A percentile compares a stretch with the other conserved stretches of the same genome.
Conservation (phyloP, 2,113 vertebrate species). For the Poeciliopsis turrubarensis region DNA sequence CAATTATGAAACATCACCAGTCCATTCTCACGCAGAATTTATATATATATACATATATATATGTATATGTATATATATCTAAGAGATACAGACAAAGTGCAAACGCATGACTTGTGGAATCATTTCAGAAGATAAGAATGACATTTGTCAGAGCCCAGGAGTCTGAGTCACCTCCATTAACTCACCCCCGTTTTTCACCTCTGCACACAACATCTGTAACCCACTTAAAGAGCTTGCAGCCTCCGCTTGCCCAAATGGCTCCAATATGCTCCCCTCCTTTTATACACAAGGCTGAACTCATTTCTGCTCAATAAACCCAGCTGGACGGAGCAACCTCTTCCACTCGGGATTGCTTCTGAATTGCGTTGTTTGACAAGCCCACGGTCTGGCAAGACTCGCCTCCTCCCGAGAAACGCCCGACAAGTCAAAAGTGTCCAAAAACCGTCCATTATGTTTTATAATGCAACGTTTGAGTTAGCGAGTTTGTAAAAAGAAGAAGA, state of each 20-base stretch:
- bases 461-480: too few species aligned
- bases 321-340: not conserved
- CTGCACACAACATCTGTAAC: conserved; percentile 52
- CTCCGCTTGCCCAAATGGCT: conserved; percentile 17
- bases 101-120: not conserved
- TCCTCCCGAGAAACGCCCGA: not conserved
- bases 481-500: too few species aligned
- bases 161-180: conserved; percentile 1
- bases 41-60: too few species aligned
- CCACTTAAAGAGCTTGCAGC: conserved; percentile 11
- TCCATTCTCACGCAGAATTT: not conserved
- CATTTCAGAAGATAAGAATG: conserved; percentile 14
- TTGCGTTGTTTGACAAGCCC: conserved; percentile 13
- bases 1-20: not conserved
- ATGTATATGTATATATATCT: not conserved
- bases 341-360: not conserved
- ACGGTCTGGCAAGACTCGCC: not conserved
- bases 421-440: not conserved
- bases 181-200: conserved; percentile 37
- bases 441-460: not conserved
- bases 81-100: not conserved
- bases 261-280: conserved; percentile 8
- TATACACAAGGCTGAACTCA: not conserved
- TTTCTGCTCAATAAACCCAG: not conserved
- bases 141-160: not conserved